Conservation (phyloP, 2,888 invertebrate species). For the Ophraella communa region DNA sequence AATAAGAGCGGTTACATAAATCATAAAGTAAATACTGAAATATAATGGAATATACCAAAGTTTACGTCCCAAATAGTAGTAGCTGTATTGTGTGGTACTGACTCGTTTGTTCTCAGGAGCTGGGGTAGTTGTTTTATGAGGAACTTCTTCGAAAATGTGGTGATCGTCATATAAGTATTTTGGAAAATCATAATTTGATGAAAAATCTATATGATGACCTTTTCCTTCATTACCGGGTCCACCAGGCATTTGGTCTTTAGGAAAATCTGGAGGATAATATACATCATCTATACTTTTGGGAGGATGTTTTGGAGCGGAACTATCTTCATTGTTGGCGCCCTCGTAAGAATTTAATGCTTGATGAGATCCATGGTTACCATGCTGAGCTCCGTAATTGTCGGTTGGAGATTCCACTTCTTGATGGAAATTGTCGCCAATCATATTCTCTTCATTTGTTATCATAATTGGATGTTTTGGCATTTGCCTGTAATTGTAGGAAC, state of each 20-base stretch:
- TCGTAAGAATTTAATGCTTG: neutral
- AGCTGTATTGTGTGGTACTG: slow-evolving; percentile 69
- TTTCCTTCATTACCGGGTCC: slow-evolving; percentile 16
- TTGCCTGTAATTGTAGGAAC: slow-evolving; percentile 24
- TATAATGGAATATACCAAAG: slow-evolving; percentile 78
- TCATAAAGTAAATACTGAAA: slow-evolving; percentile 74
- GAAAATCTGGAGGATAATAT: slow-evolving; percentile 44
- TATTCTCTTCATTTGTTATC: slow-evolving; percentile 28
- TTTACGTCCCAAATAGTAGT: slow-evolving; percentile 77
- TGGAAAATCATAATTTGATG: slow-evolving; percentile 52
- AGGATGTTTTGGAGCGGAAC: slow-evolving; percentile 42
- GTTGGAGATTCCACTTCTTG: slow-evolving; percentile 26
- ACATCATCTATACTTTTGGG: slow-evolving; percentile 43
- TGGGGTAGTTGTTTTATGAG: slow-evolving; percentile 59
- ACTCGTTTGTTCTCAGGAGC: slow-evolving; percentile 66
- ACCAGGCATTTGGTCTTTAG: slow-evolving; percentile 31
- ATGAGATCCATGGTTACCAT: neutral
- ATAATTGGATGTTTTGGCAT: slow-evolving; percentile 42
- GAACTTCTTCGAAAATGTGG: slow-evolving; percentile 57
- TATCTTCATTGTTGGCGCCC: neutral
- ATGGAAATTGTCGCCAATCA: slow-evolving; percentile 14
- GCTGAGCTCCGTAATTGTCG: slow-evolving; percentile 18
- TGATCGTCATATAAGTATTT: slow-evolving; percentile 57
- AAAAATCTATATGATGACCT: slow-evolving; percentile 49
- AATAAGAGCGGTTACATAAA: slow-evolving; percentile 75